phyloP scores from a whole-genome alignment of 2,888 invertebrate genomes.

The Callimorpha dominula region DNA sequence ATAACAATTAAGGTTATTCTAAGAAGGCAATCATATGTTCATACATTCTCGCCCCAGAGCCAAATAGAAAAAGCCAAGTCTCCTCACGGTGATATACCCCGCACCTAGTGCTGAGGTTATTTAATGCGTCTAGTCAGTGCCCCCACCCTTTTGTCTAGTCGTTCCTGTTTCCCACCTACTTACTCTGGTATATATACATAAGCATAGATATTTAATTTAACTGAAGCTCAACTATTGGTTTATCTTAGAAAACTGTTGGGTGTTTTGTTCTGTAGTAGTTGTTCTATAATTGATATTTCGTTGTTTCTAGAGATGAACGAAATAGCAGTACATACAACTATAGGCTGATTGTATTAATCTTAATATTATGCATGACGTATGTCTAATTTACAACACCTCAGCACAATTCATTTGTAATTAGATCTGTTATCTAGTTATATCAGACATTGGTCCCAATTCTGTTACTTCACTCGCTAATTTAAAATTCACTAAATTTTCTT shows the following conservation, averaged over 20 bases:
- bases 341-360: background rate
- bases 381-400: too few relatives aligned
- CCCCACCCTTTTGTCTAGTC: slow-evolving; percentile 37
- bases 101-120: slow-evolving; percentile 28
- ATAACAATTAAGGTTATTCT: background rate
- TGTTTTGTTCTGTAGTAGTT: slow-evolving; percentile 17
- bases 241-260: slow-evolving; percentile 29
- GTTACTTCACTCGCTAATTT: too few relatives aligned
- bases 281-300: slow-evolving; percentile 5
- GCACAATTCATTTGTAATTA: too few relatives aligned
- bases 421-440: too few relatives aligned
- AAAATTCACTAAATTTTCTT: too few relatives aligned
- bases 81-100: background rate
- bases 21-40: background rate
- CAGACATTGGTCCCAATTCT: too few relatives aligned
- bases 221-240: slow-evolving; percentile 32
- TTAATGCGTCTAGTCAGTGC: slow-evolving; percentile 68
- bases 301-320: too few relatives aligned
- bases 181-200: slow-evolving; percentile 12
- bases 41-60: background rate
- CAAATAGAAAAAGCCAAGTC: background rate
- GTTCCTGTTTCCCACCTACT: slow-evolving; percentile 11
- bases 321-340: background rate
- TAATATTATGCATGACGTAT: background rate
- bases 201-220: slow-evolving; percentile 34